These are phyloP conservation scores for Montipora capricornis DNA, from an alignment of 64 coral and sea anemone genomes.

Conservation along the genomic window DNA sequence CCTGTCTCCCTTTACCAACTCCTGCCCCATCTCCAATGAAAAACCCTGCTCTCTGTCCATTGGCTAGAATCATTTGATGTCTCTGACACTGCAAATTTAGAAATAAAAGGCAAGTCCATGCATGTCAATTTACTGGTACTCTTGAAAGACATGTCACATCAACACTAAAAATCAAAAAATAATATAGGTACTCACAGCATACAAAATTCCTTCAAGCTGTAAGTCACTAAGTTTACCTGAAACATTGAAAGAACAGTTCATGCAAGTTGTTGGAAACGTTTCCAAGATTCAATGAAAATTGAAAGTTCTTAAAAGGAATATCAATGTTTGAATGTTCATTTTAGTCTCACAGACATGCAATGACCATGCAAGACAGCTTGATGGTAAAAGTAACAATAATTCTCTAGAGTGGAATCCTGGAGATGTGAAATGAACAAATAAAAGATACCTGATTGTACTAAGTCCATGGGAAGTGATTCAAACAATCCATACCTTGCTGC, in stretches of 20 bases:
- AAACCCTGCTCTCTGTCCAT: constrained; percentile 93
- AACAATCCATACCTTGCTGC: constrained; percentile 77
- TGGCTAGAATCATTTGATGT: constrained; percentile 88
- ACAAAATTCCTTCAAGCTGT: constrained; percentile 94
- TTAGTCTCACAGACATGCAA: too few relatives aligned
- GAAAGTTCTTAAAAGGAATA: too few relatives aligned
- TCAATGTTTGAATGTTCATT: too few relatives aligned
- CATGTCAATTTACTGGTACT: too few relatives aligned
- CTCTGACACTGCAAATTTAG: constrained; percentile 83
- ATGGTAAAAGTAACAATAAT: too few relatives aligned
- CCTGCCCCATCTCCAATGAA: constrained; percentile 99
- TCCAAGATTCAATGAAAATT: too few relatives aligned
- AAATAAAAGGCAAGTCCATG: neutral
- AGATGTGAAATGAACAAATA: too few relatives aligned
- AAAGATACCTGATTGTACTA: constrained; percentile 30
- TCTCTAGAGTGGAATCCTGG: too few relatives aligned
- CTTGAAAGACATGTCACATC: too few relatives aligned
- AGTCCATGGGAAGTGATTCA: constrained; percentile 71
- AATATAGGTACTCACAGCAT: constrained; percentile 63
- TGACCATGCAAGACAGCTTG: too few relatives aligned
- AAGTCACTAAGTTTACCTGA: constrained; percentile 95
- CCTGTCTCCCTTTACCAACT: constrained; percentile 98
- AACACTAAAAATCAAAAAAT: too few relatives aligned
- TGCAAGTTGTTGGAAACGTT: neutral
- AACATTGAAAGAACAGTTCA: neutral